Conservation (phyloP, 2,888 invertebrate genomes). For the Liopterus haemorrhoidalis region DNA sequence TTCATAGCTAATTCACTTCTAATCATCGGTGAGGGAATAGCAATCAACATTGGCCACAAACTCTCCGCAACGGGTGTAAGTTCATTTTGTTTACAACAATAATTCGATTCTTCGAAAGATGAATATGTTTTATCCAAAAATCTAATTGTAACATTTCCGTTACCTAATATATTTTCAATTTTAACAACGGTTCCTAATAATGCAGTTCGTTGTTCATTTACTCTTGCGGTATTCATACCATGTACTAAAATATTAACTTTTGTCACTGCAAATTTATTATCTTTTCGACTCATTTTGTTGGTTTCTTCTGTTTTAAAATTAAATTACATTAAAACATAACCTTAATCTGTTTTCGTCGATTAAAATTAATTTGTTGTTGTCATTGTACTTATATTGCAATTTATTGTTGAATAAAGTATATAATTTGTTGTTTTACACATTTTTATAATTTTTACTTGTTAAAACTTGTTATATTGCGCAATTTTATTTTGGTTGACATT, state of each 20-base stretch:
- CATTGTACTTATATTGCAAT: too few species aligned
- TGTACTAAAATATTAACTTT: constrained; percentile 16
- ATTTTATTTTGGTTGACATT: too few species aligned
- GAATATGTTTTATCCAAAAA: constrained; percentile 39
- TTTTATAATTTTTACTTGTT: too few species aligned
- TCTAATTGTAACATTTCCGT: constrained; percentile 36
- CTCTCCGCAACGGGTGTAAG: constrained; percentile 39
- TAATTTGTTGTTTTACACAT: too few species aligned
- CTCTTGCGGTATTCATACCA: constrained; percentile 9
- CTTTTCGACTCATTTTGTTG: constrained; percentile 21
- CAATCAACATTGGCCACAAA: constrained; percentile 50
- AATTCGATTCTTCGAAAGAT: constrained; percentile 41
- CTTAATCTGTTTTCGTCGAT: too few species aligned
- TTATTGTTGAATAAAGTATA: too few species aligned
- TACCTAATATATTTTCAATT: constrained; percentile 37
- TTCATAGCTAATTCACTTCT: constrained; percentile 49
- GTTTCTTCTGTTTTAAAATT: too few species aligned
- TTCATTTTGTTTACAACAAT: constrained; percentile 36
- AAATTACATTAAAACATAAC: too few species aligned
- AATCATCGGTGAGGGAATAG: constrained; percentile 49
- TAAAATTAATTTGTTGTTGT: too few species aligned
- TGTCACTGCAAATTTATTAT: constrained; percentile 16
- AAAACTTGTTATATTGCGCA: too few species aligned
- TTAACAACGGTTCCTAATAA: constrained; percentile 42
- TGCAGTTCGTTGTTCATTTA: constrained; percentile 36